Conservation (phyloP, 2,113 vertebrate species). For the Ammodramus savannarum region DNA sequence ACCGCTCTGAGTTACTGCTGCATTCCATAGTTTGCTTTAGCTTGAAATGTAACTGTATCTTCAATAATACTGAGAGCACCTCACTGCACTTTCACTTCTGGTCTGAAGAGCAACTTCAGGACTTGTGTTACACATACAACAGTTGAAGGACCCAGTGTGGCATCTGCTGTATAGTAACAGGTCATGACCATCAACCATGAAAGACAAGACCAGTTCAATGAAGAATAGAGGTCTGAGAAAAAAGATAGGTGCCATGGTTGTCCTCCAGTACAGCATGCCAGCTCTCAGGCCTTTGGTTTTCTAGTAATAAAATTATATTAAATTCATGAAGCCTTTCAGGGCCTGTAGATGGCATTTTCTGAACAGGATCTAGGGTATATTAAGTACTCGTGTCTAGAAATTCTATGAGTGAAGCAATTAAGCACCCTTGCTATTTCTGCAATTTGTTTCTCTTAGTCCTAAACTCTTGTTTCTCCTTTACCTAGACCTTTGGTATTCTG, state of each 20-base stretch:
- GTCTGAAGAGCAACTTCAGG: background rate
- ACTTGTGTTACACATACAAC: background rate
- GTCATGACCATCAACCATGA: background rate
- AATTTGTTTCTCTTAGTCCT: background rate
- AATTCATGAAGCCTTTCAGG: background rate
- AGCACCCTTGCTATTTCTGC: background rate
- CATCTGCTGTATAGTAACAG: background rate
- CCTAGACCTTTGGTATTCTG: background rate
- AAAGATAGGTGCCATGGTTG: accelerated
- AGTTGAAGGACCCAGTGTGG: accelerated
- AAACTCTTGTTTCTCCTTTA: background rate
- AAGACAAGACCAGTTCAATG: background rate
- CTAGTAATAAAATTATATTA: background rate
- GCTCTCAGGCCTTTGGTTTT: background rate
- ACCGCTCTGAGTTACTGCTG: background rate
- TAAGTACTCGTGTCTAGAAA: background rate
- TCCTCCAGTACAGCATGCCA: background rate
- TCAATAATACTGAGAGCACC: background rate
- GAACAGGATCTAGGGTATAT: background rate
- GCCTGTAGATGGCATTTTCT: background rate
- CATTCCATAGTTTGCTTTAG: background rate
- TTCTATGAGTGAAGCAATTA: background rate
- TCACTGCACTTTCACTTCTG: background rate
- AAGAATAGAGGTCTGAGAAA: background rate
- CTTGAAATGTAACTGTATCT: background rate